Percentiles rank a stretch among this genome's conserved stretches.
Evolutionary conservation across 1,140 invertebrate genomes (phyloP).

Genomic region (Anastrepha obliqua): DNA sequence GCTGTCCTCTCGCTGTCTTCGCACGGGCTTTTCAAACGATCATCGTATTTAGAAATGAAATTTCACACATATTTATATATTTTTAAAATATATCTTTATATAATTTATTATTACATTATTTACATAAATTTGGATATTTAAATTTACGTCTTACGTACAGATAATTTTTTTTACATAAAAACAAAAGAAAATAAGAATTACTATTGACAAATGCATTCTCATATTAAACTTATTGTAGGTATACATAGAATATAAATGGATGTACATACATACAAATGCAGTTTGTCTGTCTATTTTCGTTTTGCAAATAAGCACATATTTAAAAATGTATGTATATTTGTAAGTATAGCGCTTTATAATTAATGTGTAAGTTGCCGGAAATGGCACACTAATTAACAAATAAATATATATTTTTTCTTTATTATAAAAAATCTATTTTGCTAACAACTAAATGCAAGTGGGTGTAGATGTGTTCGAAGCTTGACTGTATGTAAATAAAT

Average conservation of each 20-base stretch:
- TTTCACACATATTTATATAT: too few species aligned
- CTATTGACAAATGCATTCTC: constrained; percentile 53
- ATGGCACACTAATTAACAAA: constrained; percentile 67
- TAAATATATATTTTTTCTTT: constrained; percentile 57
- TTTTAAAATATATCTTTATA: background rate
- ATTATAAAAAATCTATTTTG: constrained; percentile 42
- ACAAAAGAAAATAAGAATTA: constrained; percentile 9
- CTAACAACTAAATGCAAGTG: constrained; percentile 43
- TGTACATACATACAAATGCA: background rate
- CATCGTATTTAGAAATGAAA: too few species aligned
- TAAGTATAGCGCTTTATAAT: constrained; percentile 36
- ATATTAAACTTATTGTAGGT: constrained; percentile 12
- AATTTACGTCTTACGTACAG: constrained; percentile 21
- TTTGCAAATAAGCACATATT: background rate
- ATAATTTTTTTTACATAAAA: constrained; percentile 23
- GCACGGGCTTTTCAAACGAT: too few species aligned
- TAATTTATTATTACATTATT: constrained; percentile 45
- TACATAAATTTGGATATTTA: constrained; percentile 26
- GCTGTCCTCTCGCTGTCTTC: too few species aligned
- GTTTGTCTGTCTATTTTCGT: background rate
- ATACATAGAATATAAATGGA: background rate
- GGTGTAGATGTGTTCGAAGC: background rate
- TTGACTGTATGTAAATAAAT: background rate
- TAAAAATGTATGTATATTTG: background rate
- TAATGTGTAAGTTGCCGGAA: constrained; percentile 59